A percentile compares a stretch with the other conserved stretches of the same genome.
phyloP scores from a whole-genome alignment of 2,797 vertebrate genomes.

The Mormyrus proboscirostris region DNA sequence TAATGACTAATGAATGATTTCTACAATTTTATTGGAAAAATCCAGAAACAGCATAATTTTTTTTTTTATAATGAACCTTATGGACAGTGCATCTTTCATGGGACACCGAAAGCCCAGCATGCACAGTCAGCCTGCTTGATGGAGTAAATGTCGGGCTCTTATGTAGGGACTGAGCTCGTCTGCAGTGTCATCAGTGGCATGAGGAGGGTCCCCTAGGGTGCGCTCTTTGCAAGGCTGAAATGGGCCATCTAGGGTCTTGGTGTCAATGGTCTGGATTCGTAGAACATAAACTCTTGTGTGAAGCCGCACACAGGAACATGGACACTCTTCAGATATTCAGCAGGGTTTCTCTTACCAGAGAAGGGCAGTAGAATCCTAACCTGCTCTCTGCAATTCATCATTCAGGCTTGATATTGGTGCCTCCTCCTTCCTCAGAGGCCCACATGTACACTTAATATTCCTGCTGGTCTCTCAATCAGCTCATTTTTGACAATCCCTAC shows the following conservation, averaged over 20 bases:
- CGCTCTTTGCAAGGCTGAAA: background rate
- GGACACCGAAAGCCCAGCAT: slow-evolving; percentile 25
- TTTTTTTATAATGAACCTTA: background rate
- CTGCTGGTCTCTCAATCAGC: background rate
- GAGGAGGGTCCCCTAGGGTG: slow-evolving; percentile 10
- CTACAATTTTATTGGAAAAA: background rate
- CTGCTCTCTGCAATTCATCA: background rate
- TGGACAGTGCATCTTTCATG: background rate
- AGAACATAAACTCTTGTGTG: background rate
- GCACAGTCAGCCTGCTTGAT: slow-evolving; percentile 52
- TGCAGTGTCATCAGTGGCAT: background rate
- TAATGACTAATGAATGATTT: background rate
- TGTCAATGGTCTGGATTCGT: background rate
- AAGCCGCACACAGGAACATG: background rate
- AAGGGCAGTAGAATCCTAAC: background rate
- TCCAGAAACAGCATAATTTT: background rate
- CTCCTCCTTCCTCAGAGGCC: background rate
- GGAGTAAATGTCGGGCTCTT: slow-evolving; percentile 30
- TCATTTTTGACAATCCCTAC: background rate
- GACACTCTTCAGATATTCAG: background rate
- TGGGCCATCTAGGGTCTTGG: background rate
- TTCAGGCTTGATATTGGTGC: background rate
- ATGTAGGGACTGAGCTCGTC: background rate
- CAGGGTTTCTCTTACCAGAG: background rate
- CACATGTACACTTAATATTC: background rate